These are phyloP conservation scores for Drosophila heteroneura DNA, from an alignment of 2,888 invertebrate genomes.

Conservation along the genomic window DNA sequence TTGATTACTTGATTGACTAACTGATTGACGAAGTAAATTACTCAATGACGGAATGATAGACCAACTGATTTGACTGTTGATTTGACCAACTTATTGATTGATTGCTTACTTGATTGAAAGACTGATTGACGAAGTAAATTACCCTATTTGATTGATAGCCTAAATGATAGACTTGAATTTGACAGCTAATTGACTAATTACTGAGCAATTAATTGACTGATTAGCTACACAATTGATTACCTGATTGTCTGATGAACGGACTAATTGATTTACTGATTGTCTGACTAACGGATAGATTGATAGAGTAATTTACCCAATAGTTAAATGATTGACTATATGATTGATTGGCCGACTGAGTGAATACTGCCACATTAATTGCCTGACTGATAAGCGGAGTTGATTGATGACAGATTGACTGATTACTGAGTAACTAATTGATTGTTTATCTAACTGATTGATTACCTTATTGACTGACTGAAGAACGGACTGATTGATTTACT, in stretches of 20 bases:
- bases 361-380: not conserved
- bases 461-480: not conserved
- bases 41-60: not conserved
- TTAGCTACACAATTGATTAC: not conserved
- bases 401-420: not conserved
- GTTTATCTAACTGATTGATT: not conserved
- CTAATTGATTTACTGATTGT: not conserved
- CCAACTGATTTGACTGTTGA: not conserved
- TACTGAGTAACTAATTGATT: not conserved
- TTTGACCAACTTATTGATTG: not conserved
- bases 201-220: not conserved
- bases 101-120: no score
- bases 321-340: not conserved
- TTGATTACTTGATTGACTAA: not conserved
- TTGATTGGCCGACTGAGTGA: not conserved
- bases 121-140: not conserved
- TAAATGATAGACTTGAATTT: not conserved
- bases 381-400: not conserved
- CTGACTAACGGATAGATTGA: not conserved
- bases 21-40: not conserved
- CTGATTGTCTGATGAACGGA: not conserved
- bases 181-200: not conserved
- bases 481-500: not conserved
- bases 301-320: not conserved
- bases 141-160: not conserved